These are phyloP conservation scores for Xylota sylvarum DNA, from an alignment of 2,888 invertebrate genomes.

Conservation along the genomic window DNA sequence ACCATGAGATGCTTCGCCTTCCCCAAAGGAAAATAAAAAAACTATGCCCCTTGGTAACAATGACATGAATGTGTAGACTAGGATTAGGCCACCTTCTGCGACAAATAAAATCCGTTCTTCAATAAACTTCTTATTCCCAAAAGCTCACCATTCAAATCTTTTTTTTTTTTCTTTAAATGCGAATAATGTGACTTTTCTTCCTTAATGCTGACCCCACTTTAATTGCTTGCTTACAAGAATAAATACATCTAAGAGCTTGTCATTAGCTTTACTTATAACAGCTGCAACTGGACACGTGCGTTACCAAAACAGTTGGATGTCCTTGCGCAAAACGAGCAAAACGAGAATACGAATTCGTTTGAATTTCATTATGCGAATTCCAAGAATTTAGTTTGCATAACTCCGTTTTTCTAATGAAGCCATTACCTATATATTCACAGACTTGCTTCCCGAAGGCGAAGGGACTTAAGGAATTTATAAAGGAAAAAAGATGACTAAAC, in stretches of 20 bases:
- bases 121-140: not conserved
- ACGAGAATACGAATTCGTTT: not conserved
- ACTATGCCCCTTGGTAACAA: too few species aligned
- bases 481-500: conserved; percentile 36
- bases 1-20: too few species aligned
- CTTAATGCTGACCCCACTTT: not conserved
- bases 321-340: not conserved
- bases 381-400: conserved; percentile 2
- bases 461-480: conserved; percentile 21
- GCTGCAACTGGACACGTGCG: not conserved
- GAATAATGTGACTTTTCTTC: not conserved
- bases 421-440: conserved; percentile 4
- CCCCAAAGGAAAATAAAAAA: too few species aligned
- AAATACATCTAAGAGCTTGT: not conserved
- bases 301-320: not conserved
- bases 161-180: not conserved
- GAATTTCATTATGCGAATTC: not conserved
- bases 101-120: too few species aligned
- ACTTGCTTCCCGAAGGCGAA: not conserved
- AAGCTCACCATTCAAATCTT: too few species aligned
- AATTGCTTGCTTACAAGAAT: not conserved
- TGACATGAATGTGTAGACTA: too few species aligned
- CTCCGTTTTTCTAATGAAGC: conserved; percentile 6
- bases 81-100: too few species aligned
- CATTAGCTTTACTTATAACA: not conserved